Evolutionary conservation across 2,113 vertebrate species (phyloP), one percentile per base, ranked within the genome.

Genomic region (Telmatochromis sp.): DNA sequence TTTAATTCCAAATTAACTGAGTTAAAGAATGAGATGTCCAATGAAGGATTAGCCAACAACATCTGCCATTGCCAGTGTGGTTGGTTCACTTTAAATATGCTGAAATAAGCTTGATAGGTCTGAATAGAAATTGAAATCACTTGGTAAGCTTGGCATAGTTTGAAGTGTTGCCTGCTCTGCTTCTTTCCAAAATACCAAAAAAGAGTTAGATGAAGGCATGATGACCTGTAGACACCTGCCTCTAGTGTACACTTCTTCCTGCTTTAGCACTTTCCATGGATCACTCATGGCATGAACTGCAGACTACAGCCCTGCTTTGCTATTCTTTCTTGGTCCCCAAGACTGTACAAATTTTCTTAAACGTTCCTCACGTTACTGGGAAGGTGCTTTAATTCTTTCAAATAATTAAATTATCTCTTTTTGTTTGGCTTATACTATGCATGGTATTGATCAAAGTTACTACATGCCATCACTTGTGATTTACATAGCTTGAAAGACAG

Each of bases 161-260:
- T 91, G 91, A 57, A 80, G 87, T 86, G 87, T 84, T 85, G 58
- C 82, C 35, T 82, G 75, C 84, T 86, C 68, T 87, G 86, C 86
- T 93, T 91, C 83, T 91, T 84, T 91, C 60, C 55, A 49, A 79
- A 60, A 53, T 23, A 60, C 70, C 40, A 60, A 89, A 80, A 9
- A 2, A 40, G 47, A 83, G 89, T 23, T 85, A 55, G 84, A 88
- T 82, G 87, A 82, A 73, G 88, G 93, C 94, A 95, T 93, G 94
- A 89, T 65, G 78, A 92, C 85, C 60, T 90, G 75, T 80, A 86
- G 85, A 91, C 63, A 92, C 51, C 54, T 89, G 87, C 87, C 86
- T 89, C 51, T 75, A 63, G 53, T 78, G 63, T 89, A 73, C 63
- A 83, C 87, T 86, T 87, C 51, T 73, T 91, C 47, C 78, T 86